Evolutionary conservation across 2,888 invertebrate species (phyloP).

Genomic region (Drosophila falleni): DNA sequence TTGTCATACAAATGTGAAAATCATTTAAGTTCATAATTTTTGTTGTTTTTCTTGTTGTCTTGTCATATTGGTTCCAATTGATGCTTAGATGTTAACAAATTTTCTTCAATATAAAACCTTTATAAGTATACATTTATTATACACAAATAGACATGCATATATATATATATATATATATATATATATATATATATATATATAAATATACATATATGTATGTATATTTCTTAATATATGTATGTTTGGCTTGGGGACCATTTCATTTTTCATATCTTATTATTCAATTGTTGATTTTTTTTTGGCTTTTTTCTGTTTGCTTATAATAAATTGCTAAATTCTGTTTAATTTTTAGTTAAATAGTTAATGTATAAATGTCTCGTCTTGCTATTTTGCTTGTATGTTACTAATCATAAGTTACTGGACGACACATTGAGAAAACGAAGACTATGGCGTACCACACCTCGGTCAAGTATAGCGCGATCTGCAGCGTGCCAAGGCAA

Average conservation of each 20-base stretch:
- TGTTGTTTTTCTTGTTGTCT: conserved; percentile 55
- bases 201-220: conserved; percentile 41
- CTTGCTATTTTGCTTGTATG: conserved; percentile 48
- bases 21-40: conserved; percentile 63
- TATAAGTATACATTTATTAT: conserved; percentile 54
- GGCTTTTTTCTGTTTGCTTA: conserved; percentile 36
- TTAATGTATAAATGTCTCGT: conserved; percentile 55
- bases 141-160: conserved; percentile 57
- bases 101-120: conserved; percentile 71
- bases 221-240: conserved; percentile 37
- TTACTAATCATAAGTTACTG: conserved; percentile 87
- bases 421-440: conserved; percentile 88
- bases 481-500: conserved; percentile 94
- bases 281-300: conserved; percentile 27
- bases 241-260: conserved; percentile 45
- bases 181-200: conserved; percentile 55
- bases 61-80: conserved; percentile 83
- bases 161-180: conserved; percentile 48
- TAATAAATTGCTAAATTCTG: conserved; percentile 57
- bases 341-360: conserved; percentile 25
- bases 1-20: conserved; percentile 76
- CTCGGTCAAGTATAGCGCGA: conserved; percentile 91
- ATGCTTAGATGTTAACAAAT: conserved; percentile 82
- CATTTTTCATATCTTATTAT: conserved; percentile 38
- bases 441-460: conserved; percentile 88